These are phyloP conservation scores for Synaphobranchus kaupii DNA, from an alignment of 2,797 vertebrate genomes.

Conservation along the genomic window DNA sequence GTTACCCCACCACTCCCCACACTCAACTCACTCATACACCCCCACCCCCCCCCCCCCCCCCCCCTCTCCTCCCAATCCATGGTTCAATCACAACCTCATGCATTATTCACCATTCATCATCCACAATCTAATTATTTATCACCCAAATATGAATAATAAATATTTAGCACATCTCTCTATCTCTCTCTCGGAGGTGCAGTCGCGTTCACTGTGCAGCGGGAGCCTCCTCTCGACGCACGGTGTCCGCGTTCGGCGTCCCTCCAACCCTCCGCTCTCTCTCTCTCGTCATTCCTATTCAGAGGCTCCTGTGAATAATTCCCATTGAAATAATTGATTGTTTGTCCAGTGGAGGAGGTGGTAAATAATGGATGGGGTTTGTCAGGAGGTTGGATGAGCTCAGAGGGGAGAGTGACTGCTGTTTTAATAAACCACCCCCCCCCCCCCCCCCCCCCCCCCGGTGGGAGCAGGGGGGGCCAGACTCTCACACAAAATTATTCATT, in stretches of 20 bases:
- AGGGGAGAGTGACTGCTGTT: slow-evolving; percentile 18
- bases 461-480: not conserved
- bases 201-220: not conserved
- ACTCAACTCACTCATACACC: not conserved
- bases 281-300: slow-evolving; percentile 29
- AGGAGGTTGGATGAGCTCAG: slow-evolving; percentile 1
- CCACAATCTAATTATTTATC: slow-evolving; percentile 75
- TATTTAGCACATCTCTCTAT: slow-evolving; percentile 30
- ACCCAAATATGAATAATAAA: slow-evolving; percentile 74
- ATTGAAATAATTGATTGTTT: slow-evolving; percentile 45
- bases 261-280: not conserved
- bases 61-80: slow-evolving; percentile 23
- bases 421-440: slow-evolving; percentile 5
- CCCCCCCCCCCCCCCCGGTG: not conserved
- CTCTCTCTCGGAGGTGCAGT: not conserved
- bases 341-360: slow-evolving; percentile 35
- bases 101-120: slow-evolving; percentile 76
- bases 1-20: not conserved
- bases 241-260: not conserved
- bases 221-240: not conserved
- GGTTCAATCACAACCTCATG: slow-evolving; percentile 67
- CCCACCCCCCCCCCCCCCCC: not conserved
- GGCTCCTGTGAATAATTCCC: slow-evolving; percentile 35
- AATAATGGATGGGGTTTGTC: slow-evolving; percentile 37
- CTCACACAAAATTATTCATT: not conserved